These are phyloP conservation scores for Hippocampus abdominalis DNA, from an alignment of 2,113 vertebrate genomes.

Conservation along the genomic window DNA sequence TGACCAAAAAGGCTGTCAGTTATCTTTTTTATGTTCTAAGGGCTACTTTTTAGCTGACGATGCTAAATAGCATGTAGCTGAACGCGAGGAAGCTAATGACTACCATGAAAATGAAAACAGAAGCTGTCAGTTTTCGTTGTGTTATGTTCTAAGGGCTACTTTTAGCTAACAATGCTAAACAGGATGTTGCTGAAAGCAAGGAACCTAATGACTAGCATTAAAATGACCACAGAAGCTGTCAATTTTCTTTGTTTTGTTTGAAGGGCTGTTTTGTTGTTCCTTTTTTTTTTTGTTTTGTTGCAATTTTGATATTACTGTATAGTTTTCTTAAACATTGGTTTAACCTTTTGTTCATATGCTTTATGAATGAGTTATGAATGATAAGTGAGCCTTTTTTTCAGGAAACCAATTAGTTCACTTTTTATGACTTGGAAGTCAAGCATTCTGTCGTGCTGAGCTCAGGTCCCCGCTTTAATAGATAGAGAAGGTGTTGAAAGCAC, in stretches of 20 bases:
- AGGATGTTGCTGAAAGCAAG: too few species aligned
- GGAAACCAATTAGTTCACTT: neutral
- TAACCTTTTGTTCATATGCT: neutral
- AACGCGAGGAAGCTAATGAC: too few species aligned
- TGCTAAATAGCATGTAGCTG: too few species aligned
- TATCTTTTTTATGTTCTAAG: too few species aligned
- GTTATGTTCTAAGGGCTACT: too few species aligned
- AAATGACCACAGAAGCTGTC: neutral
- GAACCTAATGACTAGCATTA: neutral
- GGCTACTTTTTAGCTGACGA: too few species aligned
- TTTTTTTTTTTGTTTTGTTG: too few species aligned
- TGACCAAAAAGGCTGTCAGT: too few species aligned
- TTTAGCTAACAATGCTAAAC: too few species aligned
- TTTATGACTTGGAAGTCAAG: neutral
- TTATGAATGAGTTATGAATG: neutral
- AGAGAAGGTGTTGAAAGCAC: conserved; percentile 31
- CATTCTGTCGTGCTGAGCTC: neutral
- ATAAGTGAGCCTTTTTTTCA: neutral
- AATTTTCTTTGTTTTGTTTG: neutral
- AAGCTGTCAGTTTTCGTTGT: too few species aligned
- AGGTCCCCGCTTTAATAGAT: conserved; percentile 41
- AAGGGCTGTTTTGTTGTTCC: too few species aligned
- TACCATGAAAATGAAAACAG: too few species aligned
- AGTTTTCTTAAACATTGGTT: neutral
- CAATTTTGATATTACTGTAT: neutral